These are phyloP conservation scores for Donacobius atricapilla DNA, from an alignment of 2,113 vertebrate species.

Conservation along the genomic window DNA sequence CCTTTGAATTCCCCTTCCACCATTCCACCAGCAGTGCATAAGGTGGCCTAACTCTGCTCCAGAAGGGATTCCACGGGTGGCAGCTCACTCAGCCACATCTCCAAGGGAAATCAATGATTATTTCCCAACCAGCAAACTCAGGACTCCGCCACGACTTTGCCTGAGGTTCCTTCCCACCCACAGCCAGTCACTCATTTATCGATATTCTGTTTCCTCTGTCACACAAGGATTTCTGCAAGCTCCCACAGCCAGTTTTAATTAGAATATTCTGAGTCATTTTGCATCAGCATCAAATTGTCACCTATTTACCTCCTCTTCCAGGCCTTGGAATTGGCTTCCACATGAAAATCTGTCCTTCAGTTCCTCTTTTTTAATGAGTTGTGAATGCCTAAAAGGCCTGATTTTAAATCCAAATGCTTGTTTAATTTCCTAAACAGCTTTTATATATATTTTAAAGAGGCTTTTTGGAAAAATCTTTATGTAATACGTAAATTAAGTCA, in stretches of 20 bases:
- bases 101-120: background rate
- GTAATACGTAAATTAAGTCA: background rate
- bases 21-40: background rate
- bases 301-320: background rate
- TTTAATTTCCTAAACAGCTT: background rate
- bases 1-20: background rate
- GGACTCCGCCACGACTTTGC: background rate
- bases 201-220: background rate
- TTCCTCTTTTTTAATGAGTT: background rate
- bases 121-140: background rate
- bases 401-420: background rate
- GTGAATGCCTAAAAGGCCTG: background rate
- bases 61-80: background rate
- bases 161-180: background rate
- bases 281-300: background rate
- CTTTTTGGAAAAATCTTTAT: background rate
- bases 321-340: background rate
- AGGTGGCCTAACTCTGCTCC: background rate
- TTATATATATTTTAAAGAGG: background rate
- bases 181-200: background rate
- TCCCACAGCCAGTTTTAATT: background rate
- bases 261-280: background rate
- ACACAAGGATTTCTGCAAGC: background rate
- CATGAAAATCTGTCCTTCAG: background rate
- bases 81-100: background rate